These are phyloP conservation scores for Thunnus thynnus DNA, from an alignment of 2,113 vertebrate species.

Conservation along the genomic window DNA sequence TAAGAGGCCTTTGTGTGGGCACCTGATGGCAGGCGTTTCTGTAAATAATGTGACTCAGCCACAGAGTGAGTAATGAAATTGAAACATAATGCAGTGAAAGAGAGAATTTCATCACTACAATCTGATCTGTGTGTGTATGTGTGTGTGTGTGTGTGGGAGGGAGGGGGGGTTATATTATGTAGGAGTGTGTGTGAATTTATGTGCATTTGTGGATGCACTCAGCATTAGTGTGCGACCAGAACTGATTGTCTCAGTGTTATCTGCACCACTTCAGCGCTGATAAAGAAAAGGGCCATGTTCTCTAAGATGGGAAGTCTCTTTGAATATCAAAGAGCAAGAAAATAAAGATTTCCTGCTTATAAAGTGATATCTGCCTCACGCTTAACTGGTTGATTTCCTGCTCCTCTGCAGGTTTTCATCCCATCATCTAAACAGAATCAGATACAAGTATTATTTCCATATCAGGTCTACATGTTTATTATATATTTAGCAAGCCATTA, in stretches of 20 bases:
- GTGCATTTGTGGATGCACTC: slow-evolving; percentile 37
- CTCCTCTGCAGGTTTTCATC: slow-evolving; percentile 22
- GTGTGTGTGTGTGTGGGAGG: background rate
- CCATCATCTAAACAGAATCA: slow-evolving; percentile 14
- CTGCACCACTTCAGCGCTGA: slow-evolving; percentile 50
- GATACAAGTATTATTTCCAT: background rate
- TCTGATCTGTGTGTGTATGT: slow-evolving; percentile 40
- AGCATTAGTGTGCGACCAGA: slow-evolving; percentile 27
- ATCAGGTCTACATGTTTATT: slow-evolving; percentile 34
- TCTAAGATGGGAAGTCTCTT: slow-evolving; percentile 31
- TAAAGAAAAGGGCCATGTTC: slow-evolving; percentile 39
- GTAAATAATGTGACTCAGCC: slow-evolving; percentile 79
- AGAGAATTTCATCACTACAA: slow-evolving; percentile 57
- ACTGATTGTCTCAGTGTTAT: slow-evolving; percentile 59
- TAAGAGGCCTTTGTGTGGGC: slow-evolving; percentile 63
- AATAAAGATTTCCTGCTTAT: slow-evolving; percentile 41
- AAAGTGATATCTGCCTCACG: background rate
- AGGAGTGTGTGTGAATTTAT: slow-evolving; percentile 11
- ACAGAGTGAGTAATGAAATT: slow-evolving; percentile 67
- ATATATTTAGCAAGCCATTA: slow-evolving; percentile 52
- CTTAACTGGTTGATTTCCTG: background rate
- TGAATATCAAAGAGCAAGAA: slow-evolving; percentile 53
- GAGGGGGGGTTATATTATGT: background rate
- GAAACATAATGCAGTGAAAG: slow-evolving; percentile 67
- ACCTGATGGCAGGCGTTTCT: slow-evolving; percentile 50